Evolutionary conservation across 2,797 vertebrate genomes (phyloP).

Genomic region (Poeciliopsis turneri): DNA sequence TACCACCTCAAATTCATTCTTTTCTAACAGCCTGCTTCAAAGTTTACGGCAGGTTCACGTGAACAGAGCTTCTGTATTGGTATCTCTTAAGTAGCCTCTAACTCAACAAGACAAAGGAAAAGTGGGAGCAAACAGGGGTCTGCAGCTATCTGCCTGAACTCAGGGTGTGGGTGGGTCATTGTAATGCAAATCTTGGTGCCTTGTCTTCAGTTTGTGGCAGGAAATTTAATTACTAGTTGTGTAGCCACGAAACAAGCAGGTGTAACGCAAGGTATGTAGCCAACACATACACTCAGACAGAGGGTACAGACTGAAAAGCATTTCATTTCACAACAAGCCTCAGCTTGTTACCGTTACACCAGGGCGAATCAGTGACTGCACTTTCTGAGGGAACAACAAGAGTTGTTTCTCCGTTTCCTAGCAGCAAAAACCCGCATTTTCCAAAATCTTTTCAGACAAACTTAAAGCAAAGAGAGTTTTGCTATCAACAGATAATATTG

Average conservation of each 20-base stretch:
- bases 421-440: constrained; percentile 58
- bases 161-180: constrained; percentile 69
- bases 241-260: constrained; percentile 83
- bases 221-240: constrained; percentile 87
- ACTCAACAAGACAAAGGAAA: constrained; percentile 53
- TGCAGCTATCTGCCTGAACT: constrained; percentile 70
- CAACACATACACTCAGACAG: constrained; percentile 52
- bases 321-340: constrained; percentile 78
- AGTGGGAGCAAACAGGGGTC: constrained; percentile 47
- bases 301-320: constrained; percentile 68
- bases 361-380: constrained; percentile 55
- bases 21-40: constrained; percentile 19
- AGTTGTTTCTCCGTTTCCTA: constrained; percentile 69
- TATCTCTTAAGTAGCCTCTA: constrained; percentile 42
- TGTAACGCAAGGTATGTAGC: constrained; percentile 87
- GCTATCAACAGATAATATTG: constrained; percentile 40
- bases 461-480: constrained; percentile 43
- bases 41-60: constrained; percentile 32
- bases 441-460: constrained; percentile 53
- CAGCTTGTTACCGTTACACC: constrained; percentile 73
- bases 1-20: constrained; percentile 1
- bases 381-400: constrained; percentile 52
- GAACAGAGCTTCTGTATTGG: constrained; percentile 42
- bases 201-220: constrained; percentile 83
- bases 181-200: constrained; percentile 84